These are phyloP conservation scores for Clunio marinus DNA, from an alignment of 2,888 invertebrate genomes.

Conservation along the genomic window DNA sequence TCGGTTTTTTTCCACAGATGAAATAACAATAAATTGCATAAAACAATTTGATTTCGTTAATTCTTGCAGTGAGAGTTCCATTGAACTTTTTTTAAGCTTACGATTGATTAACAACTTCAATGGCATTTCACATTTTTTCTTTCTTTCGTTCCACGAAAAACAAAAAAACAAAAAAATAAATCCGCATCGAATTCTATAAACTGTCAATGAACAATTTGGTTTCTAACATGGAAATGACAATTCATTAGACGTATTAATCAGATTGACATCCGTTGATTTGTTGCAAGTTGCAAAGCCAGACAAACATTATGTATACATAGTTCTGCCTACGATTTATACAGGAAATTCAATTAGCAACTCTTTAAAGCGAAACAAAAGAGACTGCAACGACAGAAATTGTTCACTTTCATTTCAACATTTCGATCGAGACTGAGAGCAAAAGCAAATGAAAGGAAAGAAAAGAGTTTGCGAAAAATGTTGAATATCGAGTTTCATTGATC, in stretches of 20 bases:
- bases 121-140: background rate
- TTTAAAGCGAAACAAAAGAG: background rate
- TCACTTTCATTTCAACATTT: conserved; percentile 30
- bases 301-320: no score
- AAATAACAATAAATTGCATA: conserved; percentile 10
- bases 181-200: background rate
- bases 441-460: background rate
- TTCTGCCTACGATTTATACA: background rate
- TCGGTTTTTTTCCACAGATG: background rate
- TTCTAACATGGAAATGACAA: conserved; percentile 3
- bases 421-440: background rate
- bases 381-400: conserved; percentile 2
- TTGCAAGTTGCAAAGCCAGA: no score
- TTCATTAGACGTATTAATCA: conserved; percentile 4
- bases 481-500: conserved; percentile 8
- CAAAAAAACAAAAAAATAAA: no score
- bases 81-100: no score
- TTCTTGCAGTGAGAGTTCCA: background rate
- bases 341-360: background rate
- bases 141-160: no score
- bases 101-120: background rate
- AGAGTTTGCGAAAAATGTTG: conserved; percentile 20
- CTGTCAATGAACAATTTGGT: background rate
- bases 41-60: background rate
- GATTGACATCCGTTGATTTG: conserved; percentile 17